Evolutionary conservation across 92 coral and sea anemone species (phyloP).

Genomic region (Umimayanthus kanabou): DNA sequence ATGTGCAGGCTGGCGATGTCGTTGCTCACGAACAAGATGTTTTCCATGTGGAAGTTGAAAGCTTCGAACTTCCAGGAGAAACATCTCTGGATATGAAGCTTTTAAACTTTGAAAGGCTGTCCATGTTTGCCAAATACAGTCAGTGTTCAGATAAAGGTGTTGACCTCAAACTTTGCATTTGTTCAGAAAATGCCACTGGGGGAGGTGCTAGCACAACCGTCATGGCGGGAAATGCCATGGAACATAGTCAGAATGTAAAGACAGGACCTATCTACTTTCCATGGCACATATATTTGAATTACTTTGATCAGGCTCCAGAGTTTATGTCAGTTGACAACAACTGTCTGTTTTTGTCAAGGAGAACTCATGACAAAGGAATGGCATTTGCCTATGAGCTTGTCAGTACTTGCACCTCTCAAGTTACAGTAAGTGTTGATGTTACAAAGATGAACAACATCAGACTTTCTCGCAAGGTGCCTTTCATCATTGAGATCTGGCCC

Average conservation of each 20-base stretch:
- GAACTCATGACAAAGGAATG: slow-evolving; percentile 34
- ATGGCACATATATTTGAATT: neutral
- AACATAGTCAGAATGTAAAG: neutral
- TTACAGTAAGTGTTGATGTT: slow-evolving; percentile 42
- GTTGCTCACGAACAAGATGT: slow-evolving; percentile 70
- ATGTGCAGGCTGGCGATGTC: slow-evolving; percentile 68
- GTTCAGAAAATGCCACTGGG: slow-evolving; percentile 41
- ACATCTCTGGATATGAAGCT: slow-evolving; percentile 58
- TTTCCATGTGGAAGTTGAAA: slow-evolving; percentile 65
- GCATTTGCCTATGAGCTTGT: slow-evolving; percentile 56
- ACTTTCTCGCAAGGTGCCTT: slow-evolving; percentile 50
- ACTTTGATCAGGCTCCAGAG: slow-evolving; percentile 5
- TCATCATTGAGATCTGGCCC: slow-evolving; percentile 47
- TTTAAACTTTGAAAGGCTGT: slow-evolving; percentile 59
- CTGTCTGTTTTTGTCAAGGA: slow-evolving; percentile 45
- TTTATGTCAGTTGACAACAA: slow-evolving; percentile 1
- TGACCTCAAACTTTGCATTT: slow-evolving; percentile 64
- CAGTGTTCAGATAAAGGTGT: slow-evolving; percentile 64
- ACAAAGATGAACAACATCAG: slow-evolving; percentile 33
- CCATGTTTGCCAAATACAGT: slow-evolving; percentile 68
- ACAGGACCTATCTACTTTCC: neutral
- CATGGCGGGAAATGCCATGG: neutral
- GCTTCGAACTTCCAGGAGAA: slow-evolving; percentile 39
- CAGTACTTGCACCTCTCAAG: slow-evolving; percentile 48
- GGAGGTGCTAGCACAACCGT: neutral